phyloP scores from a whole-genome alignment of 2,113 vertebrate genomes.

The Melanostigma gelatinosum region DNA sequence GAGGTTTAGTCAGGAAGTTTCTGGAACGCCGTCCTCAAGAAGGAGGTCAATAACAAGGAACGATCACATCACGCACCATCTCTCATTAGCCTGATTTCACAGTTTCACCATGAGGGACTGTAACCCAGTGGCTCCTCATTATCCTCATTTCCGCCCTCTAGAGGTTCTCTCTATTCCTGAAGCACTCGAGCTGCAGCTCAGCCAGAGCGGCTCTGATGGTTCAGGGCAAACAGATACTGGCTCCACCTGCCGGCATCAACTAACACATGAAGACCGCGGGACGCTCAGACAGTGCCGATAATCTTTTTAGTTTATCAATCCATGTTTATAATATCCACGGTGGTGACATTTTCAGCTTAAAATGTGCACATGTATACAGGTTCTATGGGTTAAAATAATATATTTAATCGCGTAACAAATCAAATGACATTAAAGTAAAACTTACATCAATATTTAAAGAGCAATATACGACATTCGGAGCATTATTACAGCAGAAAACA shows the following conservation, averaged over 20 bases:
- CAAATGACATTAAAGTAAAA: background rate
- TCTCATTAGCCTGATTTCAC: constrained; percentile 72
- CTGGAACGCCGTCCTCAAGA: constrained; percentile 17
- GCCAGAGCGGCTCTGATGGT: background rate
- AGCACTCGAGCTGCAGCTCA: constrained; percentile 13
- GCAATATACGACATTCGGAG: background rate
- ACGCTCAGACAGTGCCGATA: background rate
- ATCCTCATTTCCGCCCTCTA: constrained; percentile 67
- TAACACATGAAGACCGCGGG: background rate
- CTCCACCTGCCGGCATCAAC: constrained; percentile 36
- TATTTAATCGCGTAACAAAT: background rate
- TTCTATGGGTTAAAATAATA: background rate
- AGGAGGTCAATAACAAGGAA: constrained; percentile 49
- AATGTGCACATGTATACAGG: background rate
- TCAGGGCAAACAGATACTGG: constrained; percentile 1
- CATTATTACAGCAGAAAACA: background rate
- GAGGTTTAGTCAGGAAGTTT: constrained; percentile 20
- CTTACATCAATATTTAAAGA: background rate
- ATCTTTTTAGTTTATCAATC: background rate
- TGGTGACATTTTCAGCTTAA: background rate
- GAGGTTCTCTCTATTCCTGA: constrained; percentile 44
- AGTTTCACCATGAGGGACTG: constrained; percentile 42
- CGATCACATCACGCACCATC: background rate
- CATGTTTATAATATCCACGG: too few relatives aligned
- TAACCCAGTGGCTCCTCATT: constrained; percentile 54